Percentiles rank a stretch among this genome's conserved stretches.
These are phyloP conservation scores for Drosophila hawaiiensis DNA, from an alignment of 2,888 invertebrate species.

Conservation along the genomic window DNA sequence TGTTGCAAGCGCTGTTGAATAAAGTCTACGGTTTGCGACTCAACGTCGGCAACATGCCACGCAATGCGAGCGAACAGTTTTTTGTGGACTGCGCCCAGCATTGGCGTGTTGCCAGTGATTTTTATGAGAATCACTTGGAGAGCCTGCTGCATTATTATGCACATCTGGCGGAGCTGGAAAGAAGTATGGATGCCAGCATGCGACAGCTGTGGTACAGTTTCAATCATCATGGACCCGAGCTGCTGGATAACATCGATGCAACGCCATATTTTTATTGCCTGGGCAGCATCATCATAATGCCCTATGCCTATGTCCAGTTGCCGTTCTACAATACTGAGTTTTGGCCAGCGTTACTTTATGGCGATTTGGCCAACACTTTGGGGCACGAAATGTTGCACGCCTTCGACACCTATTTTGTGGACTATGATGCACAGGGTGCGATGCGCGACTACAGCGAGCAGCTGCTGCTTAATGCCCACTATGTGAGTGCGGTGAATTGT, in stretches of 20 bases:
- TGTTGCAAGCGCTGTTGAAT: constrained; percentile 57
- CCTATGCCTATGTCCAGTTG: constrained; percentile 74
- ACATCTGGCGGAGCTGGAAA: constrained; percentile 54
- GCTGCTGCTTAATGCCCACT: constrained; percentile 50
- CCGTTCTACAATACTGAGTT: constrained; percentile 75
- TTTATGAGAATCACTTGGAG: constrained; percentile 74
- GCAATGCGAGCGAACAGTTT: constrained; percentile 57
- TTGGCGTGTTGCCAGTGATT: constrained; percentile 62
- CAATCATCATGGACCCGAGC: constrained; percentile 71
- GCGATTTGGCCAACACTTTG: constrained; percentile 78
- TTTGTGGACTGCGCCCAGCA: constrained; percentile 53
- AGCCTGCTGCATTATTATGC: constrained; percentile 65
- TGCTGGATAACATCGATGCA: constrained; percentile 72
- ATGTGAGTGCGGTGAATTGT: constrained; percentile 56
- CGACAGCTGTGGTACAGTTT: constrained; percentile 66
- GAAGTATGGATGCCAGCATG: constrained; percentile 19
- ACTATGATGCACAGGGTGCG: constrained; percentile 70
- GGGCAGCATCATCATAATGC: constrained; percentile 74
- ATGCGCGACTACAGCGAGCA: constrained; percentile 61
- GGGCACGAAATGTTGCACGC: constrained; percentile 81
- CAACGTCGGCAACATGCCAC: constrained; percentile 79
- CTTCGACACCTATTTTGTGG: constrained; percentile 73
- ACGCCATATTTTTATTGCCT: constrained; percentile 76
- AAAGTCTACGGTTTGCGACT: constrained; percentile 67
- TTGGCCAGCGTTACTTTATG: constrained; percentile 79